A percentile compares a stretch with the other conserved stretches of the same genome.
Conservation (phyloP, 2,888 invertebrate genomes). For the Nezara viridula region DNA sequence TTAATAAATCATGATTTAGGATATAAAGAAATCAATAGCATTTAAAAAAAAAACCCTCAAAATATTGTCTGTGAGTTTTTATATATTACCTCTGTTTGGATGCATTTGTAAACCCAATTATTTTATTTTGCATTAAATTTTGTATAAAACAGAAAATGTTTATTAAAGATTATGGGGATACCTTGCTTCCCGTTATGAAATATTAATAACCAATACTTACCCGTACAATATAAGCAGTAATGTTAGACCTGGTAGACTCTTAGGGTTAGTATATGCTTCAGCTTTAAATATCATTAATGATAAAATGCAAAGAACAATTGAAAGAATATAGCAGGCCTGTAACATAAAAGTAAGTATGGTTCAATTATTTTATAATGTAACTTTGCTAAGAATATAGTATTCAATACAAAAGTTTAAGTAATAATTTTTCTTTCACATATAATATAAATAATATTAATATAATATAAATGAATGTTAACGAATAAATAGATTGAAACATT, state of each 20-base stretch:
- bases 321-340: slow-evolving; percentile 75
- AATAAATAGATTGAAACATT: too few species aligned
- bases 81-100: not conserved
- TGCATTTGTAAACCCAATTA: not conserved
- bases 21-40: too few species aligned
- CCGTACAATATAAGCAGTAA: slow-evolving; percentile 62
- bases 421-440: too few species aligned
- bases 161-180: not conserved
- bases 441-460: too few species aligned
- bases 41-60: not conserved
- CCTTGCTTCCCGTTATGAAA: not conserved
- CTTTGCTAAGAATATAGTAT: not conserved
- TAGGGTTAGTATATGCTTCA: slow-evolving; percentile 81
- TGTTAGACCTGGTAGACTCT: slow-evolving; percentile 72
- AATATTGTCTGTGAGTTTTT: too few species aligned
- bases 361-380: not conserved
- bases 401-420: not conserved
- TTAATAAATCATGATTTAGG: not conserved
- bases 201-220: slow-evolving; percentile 56
- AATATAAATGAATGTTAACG: too few species aligned
- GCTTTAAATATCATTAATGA: slow-evolving; percentile 83
- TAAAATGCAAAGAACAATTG: slow-evolving; percentile 77
- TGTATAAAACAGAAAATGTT: not conserved
- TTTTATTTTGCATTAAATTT: not conserved
- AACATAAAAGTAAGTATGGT: slow-evolving; percentile 42